Percentiles rank a stretch among this genome's conserved stretches.
phyloP scores from a whole-genome alignment of 2,888 invertebrate species.

The Ephialtes manifestator region DNA sequence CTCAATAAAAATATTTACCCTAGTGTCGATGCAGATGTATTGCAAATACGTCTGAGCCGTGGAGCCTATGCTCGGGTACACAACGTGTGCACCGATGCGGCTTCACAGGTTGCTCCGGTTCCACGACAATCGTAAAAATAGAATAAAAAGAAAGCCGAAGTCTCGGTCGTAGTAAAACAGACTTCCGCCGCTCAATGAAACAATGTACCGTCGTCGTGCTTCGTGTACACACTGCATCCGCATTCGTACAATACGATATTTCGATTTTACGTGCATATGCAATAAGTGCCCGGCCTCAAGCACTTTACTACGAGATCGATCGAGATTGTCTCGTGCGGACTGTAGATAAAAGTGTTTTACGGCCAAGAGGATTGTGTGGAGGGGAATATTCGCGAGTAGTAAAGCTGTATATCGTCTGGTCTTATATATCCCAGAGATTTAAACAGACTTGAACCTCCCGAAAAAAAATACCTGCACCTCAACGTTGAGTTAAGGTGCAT shows the following conservation, averaged over 20 bases:
- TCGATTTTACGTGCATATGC: slow-evolving; percentile 36
- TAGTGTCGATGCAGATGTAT: slow-evolving; percentile 25
- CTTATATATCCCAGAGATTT: background rate
- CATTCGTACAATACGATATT: slow-evolving; percentile 13
- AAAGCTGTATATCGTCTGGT: background rate
- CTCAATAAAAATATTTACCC: slow-evolving; percentile 32
- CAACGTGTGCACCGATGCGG: slow-evolving; percentile 44
- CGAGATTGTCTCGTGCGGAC: slow-evolving; percentile 13
- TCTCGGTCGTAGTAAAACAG: slow-evolving; percentile 3
- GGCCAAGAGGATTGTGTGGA: background rate
- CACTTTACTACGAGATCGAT: slow-evolving; percentile 8
- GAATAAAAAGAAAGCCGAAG: slow-evolving; percentile 25
- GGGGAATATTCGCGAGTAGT: background rate
- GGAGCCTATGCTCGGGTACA: background rate
- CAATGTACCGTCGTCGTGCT: slow-evolving; percentile 32
- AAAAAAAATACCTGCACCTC: too few relatives aligned
- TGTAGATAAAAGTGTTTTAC: background rate
- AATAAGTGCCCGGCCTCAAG: background rate
- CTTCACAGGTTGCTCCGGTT: slow-evolving; percentile 64
- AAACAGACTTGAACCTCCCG: too few relatives aligned
- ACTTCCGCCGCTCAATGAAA: slow-evolving; percentile 31
- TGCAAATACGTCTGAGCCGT: slow-evolving; percentile 17
- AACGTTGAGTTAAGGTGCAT: too few relatives aligned
- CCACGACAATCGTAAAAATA: slow-evolving; percentile 59
- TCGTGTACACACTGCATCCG: slow-evolving; percentile 13